Conservation (phyloP, 2,113 vertebrate genomes). For the Pardalotus punctatus region DNA sequence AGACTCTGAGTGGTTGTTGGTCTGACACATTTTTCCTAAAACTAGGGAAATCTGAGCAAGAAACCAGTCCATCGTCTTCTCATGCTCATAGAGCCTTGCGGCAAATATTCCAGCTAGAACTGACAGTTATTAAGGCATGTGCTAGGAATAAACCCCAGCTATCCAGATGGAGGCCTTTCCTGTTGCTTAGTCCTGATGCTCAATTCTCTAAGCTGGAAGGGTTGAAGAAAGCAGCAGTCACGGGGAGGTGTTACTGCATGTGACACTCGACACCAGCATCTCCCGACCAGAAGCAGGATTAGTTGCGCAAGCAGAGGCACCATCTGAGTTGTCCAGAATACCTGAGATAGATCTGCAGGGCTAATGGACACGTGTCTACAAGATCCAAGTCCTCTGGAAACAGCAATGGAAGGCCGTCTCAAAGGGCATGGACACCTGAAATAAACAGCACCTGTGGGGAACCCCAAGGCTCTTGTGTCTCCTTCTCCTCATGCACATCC, state of each 20-base stretch:
- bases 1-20: background rate
- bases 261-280: background rate
- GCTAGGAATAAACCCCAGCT: background rate
- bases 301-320: background rate
- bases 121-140: background rate
- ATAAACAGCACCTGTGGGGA: background rate
- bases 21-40: background rate
- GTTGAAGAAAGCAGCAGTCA: background rate
- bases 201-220: background rate
- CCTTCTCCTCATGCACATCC: background rate
- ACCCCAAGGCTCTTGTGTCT: background rate
- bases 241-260: background rate
- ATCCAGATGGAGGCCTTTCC: background rate
- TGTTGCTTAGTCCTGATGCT: background rate
- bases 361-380: background rate
- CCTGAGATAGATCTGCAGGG: background rate
- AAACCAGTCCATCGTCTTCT: background rate
- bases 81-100: rapidly evolving
- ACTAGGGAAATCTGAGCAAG: background rate
- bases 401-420: background rate
- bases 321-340: background rate
- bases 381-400: background rate
- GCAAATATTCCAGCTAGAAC: background rate
- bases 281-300: background rate
- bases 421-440: background rate